A percentile compares a stretch with the other conserved stretches of the same genome.
Conservation (phyloP, 2,113 vertebrate species). For the Polyodon spathula region DNA sequence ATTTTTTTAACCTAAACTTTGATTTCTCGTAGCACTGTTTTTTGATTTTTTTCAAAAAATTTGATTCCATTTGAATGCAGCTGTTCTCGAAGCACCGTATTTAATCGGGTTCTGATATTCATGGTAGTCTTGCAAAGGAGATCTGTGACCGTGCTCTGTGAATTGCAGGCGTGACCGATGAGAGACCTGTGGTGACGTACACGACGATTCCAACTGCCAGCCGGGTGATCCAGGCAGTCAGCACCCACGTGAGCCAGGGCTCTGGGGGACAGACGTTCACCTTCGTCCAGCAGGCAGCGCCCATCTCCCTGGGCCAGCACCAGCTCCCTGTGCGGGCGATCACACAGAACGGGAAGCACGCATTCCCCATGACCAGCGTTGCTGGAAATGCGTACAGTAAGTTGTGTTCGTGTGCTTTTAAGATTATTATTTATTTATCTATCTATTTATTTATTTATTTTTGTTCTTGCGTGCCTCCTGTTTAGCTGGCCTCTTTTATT, state of each 20-base stretch:
- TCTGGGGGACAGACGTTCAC: constrained; percentile 68
- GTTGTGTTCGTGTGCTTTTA: too few relatives aligned
- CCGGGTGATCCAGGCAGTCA: constrained; percentile 83
- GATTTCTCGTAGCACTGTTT: too few relatives aligned
- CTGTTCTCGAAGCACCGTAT: too few relatives aligned
- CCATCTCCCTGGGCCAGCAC: constrained; percentile 70
- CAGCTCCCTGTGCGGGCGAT: constrained; percentile 77
- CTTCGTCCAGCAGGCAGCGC: constrained; percentile 66
- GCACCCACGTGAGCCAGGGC: constrained; percentile 60
- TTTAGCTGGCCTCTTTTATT: too few relatives aligned
- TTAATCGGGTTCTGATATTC: too few relatives aligned
- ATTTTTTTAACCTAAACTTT: too few relatives aligned
- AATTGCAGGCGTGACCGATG: constrained; percentile 55
- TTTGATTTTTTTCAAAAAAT: too few relatives aligned
- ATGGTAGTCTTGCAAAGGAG: too few relatives aligned
- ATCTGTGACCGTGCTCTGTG: background rate
- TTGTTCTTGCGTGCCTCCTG: too few relatives aligned
- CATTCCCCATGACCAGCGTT: constrained; percentile 61
- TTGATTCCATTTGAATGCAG: too few relatives aligned
- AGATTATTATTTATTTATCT: too few relatives aligned
- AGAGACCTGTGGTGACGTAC: constrained; percentile 62
- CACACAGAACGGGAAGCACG: constrained; percentile 88
- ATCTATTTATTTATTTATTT: too few relatives aligned
- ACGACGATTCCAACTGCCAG: constrained; percentile 58
- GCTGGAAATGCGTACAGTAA: constrained; percentile 69